Evolutionary conservation across 1,140 invertebrate genomes (phyloP).

Genomic region (Belonocnema kinseyi): DNA sequence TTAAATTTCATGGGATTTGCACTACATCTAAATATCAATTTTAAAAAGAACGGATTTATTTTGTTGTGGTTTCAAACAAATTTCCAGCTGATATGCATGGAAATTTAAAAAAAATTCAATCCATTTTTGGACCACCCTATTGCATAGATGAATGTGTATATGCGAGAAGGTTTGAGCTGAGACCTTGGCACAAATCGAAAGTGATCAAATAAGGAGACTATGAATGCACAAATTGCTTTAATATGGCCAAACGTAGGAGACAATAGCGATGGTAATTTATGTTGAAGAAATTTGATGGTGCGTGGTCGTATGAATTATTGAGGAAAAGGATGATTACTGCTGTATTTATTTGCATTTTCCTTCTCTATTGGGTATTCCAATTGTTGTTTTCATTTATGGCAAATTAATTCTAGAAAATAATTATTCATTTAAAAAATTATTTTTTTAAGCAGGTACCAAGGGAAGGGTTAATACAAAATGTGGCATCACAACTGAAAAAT

Average conservation of each 20-base stretch:
- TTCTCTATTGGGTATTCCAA: not conserved
- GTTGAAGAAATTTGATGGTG: not conserved
- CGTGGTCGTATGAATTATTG: not conserved
- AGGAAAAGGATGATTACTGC: not conserved
- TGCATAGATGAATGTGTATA: not conserved
- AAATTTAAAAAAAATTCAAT: too few species aligned
- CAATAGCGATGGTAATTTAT: not conserved
- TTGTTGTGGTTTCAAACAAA: too few species aligned
- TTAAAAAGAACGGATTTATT: too few species aligned
- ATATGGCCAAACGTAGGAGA: not conserved
- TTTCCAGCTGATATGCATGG: too few species aligned
- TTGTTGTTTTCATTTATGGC: not conserved
- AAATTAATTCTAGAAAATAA: too few species aligned
- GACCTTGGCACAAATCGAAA: not conserved
- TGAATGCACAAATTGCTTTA: not conserved
- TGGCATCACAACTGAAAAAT: too few species aligned
- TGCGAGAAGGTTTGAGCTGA: not conserved
- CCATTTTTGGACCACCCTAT: too few species aligned
- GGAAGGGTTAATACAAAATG: too few species aligned
- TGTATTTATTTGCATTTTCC: not conserved
- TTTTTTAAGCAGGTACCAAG: too few species aligned
- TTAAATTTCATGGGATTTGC: too few species aligned
- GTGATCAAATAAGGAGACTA: constrained; percentile 9
- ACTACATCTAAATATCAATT: too few species aligned
- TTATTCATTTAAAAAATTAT: too few species aligned